Evolutionary conservation across 2,113 vertebrate genomes (phyloP).

Genomic region (Sebastes fasciatus): DNA sequence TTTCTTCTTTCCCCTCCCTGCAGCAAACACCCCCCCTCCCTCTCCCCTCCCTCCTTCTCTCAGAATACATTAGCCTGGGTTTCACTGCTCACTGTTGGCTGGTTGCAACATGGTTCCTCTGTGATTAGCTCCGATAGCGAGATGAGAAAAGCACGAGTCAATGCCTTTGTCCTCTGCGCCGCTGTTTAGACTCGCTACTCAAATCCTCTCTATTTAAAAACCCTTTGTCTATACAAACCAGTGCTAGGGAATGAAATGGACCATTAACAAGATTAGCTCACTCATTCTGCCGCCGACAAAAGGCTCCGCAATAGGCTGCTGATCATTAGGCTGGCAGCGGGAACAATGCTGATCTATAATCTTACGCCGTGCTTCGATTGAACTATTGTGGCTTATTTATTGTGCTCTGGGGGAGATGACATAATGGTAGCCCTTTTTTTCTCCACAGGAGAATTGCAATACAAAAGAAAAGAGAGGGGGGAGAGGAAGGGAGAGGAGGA

Average conservation of each 20-base stretch:
- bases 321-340: constrained; percentile 69
- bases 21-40: constrained; percentile 10
- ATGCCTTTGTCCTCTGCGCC: constrained; percentile 61
- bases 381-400: constrained; percentile 66
- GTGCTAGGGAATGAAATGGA: constrained; percentile 67
- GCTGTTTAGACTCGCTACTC: constrained; percentile 66
- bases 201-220: constrained; percentile 69
- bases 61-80: constrained; percentile 50
- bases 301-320: constrained; percentile 60
- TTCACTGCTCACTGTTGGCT: constrained; percentile 31
- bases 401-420: constrained; percentile 52
- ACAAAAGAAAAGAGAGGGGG: constrained; percentile 18
- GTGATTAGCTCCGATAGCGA: constrained; percentile 59
- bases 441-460: constrained; percentile 13
- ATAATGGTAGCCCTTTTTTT: constrained; percentile 38
- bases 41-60: constrained; percentile 4
- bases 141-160: constrained; percentile 58
- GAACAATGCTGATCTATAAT: constrained; percentile 76
- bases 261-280: constrained; percentile 79
- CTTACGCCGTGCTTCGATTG: constrained; percentile 49
- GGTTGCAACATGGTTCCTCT: constrained; percentile 55
- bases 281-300: constrained; percentile 72
- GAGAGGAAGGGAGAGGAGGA: constrained; percentile 29
- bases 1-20: constrained; percentile 26
- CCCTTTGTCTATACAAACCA: constrained; percentile 69